A percentile compares a stretch with the other conserved stretches of the same genome.
Evolutionary conservation across 30 jellyfish, hydroid and myxozoan genomes (phyloP).

Genomic region (Pseudorhiza aurosa): DNA sequence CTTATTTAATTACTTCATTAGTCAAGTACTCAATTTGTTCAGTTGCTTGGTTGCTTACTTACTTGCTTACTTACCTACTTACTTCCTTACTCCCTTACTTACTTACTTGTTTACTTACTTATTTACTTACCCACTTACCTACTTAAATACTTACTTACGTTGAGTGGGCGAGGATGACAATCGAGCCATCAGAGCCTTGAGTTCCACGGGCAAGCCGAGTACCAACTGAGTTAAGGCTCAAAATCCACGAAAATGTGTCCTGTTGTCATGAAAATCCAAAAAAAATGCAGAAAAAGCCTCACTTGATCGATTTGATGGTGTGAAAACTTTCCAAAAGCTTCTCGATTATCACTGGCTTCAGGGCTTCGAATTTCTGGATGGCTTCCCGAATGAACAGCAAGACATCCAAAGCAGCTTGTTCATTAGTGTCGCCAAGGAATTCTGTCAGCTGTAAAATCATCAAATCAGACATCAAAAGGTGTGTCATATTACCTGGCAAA

Average conservation of each 20-base stretch:
- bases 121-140: too few relatives aligned
- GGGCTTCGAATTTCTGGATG: conserved; percentile 73
- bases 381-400: conserved; percentile 95
- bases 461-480: too few relatives aligned
- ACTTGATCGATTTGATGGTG: conserved; percentile 83
- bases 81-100: too few relatives aligned
- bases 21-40: too few relatives aligned
- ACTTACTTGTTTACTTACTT: too few relatives aligned
- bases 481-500: too few relatives aligned
- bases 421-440: conserved; percentile 96
- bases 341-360: conserved; percentile 88
- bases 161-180: background rate
- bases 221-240: background rate
- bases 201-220: background rate
- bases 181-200: background rate
- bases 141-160: too few relatives aligned
- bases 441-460: conserved; percentile 89
- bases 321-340: conserved; percentile 91
- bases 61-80: too few relatives aligned
- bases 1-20: too few relatives aligned
- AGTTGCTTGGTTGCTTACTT: too few relatives aligned
- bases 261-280: too few relatives aligned
- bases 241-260: too few relatives aligned
- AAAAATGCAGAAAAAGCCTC: background rate
- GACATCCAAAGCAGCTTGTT: conserved; percentile 98